Base-by-base conservation (phyloP, 2,797 vertebrate species). In the Erithacus rubecula region DNA sequence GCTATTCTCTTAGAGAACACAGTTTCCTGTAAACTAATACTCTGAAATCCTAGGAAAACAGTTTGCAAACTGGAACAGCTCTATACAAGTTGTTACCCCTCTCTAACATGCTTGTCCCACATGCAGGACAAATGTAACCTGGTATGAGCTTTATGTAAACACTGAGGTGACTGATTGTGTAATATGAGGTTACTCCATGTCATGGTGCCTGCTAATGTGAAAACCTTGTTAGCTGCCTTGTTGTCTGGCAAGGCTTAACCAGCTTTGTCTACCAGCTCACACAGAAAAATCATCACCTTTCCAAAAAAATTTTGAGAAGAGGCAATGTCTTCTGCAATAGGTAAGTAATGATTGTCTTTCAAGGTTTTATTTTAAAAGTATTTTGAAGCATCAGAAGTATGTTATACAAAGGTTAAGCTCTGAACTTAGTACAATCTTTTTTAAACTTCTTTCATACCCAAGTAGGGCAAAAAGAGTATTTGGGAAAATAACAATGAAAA, bases 181-280 rank as follows among this genome's bases (percentile, higher is more conserved):
- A 87, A 93, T 32, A 26, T 0, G 7, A 78, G 60, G 89, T 65
- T 53, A 64, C 46, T 32, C 2, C 2, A 51, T 68, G 79, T 72
- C 78, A 43, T 1, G 12, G 46, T 2, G 46, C 76, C 62, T 55
- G 65, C 85, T 95, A 94, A 95, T 90, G 85, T 55, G 65, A 90
- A 93, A 96, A 83, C 56, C 83, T 77, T 92, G 91, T 93, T 87
- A 92, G 68, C 68, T 89, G 75, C 79, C 83, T 72, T 46, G 46
- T 30, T 79, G 71, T 72, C 89, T 94, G 84, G 71, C 68, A 87
- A 3, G 15, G 81, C 49, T 83, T 81, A 91, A 87, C 37, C 41
- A 64, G 39, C 60, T 80, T 70, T 81, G 41, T n/a, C 84, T 85
- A 83, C 20, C 8, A 94, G 46, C 34, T 88, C 76, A 55, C 62